Evolutionary conservation across 2,113 vertebrate genomes (phyloP).

Genomic region (Channa argus): DNA sequence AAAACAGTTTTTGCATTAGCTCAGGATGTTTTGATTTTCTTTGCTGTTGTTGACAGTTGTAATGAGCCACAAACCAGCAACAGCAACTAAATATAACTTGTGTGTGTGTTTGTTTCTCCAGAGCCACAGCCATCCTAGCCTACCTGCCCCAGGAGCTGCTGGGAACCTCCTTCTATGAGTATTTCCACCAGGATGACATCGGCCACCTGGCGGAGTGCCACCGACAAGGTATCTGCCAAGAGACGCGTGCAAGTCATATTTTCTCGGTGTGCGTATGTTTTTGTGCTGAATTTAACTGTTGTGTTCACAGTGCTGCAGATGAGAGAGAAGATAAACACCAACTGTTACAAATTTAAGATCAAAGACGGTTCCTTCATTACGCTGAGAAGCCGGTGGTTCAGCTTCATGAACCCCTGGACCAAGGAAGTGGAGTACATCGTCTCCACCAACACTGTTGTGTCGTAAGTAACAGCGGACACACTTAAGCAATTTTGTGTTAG

Average conservation of each 20-base stretch:
- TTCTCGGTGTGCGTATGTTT: background rate
- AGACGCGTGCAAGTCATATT: background rate
- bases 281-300: background rate
- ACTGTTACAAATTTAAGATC: constrained; percentile 99
- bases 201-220: constrained; percentile 96
- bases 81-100: background rate
- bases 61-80: background rate
- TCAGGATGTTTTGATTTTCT: background rate
- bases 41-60: background rate
- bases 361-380: constrained; percentile 99
- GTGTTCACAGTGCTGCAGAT: constrained; percentile 92
- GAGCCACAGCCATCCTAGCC: constrained; percentile 96
- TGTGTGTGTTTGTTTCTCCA: constrained; percentile 56
- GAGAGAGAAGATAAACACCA: constrained; percentile 97
- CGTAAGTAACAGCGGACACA: constrained; percentile 86
- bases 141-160: constrained; percentile 98
- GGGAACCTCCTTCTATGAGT: constrained; percentile 98
- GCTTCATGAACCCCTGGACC: constrained; percentile 99
- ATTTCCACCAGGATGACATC: constrained; percentile 99
- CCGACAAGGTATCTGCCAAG: constrained; percentile 89
- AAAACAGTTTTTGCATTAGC: background rate
- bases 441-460: constrained; percentile 97
- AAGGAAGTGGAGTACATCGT: constrained; percentile 99
- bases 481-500: too few relatives aligned
- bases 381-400: constrained; percentile 97